Evolutionary conservation across 2,797 vertebrate species (phyloP).

Genomic region (Gorsachius magnificus): DNA sequence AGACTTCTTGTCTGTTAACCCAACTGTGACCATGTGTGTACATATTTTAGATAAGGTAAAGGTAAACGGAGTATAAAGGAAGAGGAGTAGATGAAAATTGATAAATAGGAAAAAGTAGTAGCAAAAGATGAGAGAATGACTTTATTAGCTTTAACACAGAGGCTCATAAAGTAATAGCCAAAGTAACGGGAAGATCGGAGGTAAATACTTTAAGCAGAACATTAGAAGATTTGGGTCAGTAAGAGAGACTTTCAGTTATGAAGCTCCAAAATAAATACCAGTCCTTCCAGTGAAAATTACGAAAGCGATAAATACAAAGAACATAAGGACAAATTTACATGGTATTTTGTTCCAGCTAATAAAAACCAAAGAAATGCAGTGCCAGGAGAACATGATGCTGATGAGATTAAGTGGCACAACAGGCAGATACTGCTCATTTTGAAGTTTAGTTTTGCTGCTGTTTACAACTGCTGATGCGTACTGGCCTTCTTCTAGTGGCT

Average conservation of each 20-base stretch:
- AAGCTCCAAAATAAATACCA: neutral
- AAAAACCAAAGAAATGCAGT: neutral
- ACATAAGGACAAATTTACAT: neutral
- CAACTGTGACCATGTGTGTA: neutral
- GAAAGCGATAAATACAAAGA: neutral
- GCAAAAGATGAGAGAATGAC: neutral
- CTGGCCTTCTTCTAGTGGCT: neutral
- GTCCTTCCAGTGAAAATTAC: neutral
- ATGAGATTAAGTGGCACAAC: neutral
- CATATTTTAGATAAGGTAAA: neutral
- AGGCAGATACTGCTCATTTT: neutral
- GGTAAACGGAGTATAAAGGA: neutral
- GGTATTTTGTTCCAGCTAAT: neutral
- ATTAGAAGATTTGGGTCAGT: neutral
- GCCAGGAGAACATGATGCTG: neutral
- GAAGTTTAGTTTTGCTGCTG: neutral
- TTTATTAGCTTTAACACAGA: neutral
- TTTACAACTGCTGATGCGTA: neutral
- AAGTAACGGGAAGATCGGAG: neutral
- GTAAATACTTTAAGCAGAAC: neutral
- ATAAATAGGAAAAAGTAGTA: neutral
- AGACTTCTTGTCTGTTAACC: neutral
- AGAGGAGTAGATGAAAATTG: neutral
- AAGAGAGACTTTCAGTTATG: neutral
- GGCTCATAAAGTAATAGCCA: neutral